phyloP scores from a whole-genome alignment of 1,140 invertebrate genomes.

The Hyposmocoma kahamanoa region DNA sequence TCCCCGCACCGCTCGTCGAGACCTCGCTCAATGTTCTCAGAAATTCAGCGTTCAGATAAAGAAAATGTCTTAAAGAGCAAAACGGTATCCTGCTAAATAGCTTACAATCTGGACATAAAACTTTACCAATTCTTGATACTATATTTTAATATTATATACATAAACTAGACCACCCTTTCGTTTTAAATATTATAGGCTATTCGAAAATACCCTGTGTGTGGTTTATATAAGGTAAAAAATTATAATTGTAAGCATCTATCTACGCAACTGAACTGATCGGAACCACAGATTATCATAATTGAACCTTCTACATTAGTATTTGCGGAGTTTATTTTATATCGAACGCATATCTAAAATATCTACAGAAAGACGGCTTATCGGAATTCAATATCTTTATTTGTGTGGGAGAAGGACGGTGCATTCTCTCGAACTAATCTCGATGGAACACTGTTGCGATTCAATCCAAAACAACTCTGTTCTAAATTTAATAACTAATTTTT shows the following conservation, averaged over 20 bases:
- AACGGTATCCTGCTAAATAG: not conserved
- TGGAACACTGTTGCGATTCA: slow-evolving; percentile 59
- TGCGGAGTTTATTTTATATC: slow-evolving; percentile 37
- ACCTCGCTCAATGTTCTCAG: slow-evolving; percentile 19
- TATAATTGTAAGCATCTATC: too few species aligned
- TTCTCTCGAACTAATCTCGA: slow-evolving; percentile 55
- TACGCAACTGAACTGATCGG: too few species aligned
- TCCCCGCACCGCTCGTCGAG: slow-evolving; percentile 11
- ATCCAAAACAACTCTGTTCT: slow-evolving; percentile 33
- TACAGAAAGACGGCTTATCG: slow-evolving; percentile 57
- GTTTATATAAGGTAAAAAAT: too few species aligned
- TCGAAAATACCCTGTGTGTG: too few species aligned
- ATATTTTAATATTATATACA: too few species aligned
- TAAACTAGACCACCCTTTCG: too few species aligned
- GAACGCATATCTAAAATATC: slow-evolving; percentile 28
- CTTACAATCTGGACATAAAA: too few species aligned
- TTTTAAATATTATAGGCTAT: too few species aligned
- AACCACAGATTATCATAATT: slow-evolving; percentile 14
- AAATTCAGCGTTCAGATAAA: slow-evolving; percentile 35
- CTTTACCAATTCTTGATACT: too few species aligned
- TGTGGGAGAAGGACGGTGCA: slow-evolving; percentile 56
- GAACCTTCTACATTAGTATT: slow-evolving; percentile 24
- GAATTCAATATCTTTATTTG: slow-evolving; percentile 69
- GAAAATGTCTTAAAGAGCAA: slow-evolving; percentile 24
- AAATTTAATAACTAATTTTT: slow-evolving; percentile 16